Evolutionary conservation across 2,888 invertebrate species (phyloP), one percentile per base, ranked within the genome.

Genomic region (Tinea semifulvella): DNA sequence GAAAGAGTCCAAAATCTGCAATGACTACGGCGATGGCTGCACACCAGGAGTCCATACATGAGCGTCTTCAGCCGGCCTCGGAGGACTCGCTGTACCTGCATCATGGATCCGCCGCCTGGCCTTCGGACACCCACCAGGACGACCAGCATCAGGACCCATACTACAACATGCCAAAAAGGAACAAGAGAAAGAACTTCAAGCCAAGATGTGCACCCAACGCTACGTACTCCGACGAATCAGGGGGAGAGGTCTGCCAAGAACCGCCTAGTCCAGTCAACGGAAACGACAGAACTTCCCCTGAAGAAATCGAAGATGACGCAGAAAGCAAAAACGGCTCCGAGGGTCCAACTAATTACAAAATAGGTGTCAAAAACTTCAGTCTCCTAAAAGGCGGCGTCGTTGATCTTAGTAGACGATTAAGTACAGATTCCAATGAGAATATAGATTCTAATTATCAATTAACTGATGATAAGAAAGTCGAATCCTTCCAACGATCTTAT

Each of bases 141-240:
- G 77, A 74, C 47, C 70, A 68, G 52, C 68, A 65, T 60, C 56
- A 70, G 2, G 70, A 79, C 3, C 74, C 75, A 1, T 76, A 76
- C 60, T 74, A 75, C 58, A 82, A 81, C 53, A 74, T 80, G 63
- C 85, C 85, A 49, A 87, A 88, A 65, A 82, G 88, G 56, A 90
- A 90, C 76, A 90, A 90, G 56, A 75, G 91, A 53, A 91, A 91
- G 68, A 90, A 91, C 65, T 89, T 91, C 69, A 87, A 89, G 56
- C 92, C 92, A 0, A 77, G 91, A 56, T 91, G 89, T 66, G 81
- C 82, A 47, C 88, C 90, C 2, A 85, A 84, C 49, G 66, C 81
- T 14, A 70, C 76, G 1, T 81, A 76, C 55, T 80, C 82, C 4
- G 83, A 84, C 44, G 79, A 82, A 48, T 77, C 77, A 0, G 72